Conservation (phyloP, 2,113 vertebrate genomes). For the Candoia aspera region DNA sequence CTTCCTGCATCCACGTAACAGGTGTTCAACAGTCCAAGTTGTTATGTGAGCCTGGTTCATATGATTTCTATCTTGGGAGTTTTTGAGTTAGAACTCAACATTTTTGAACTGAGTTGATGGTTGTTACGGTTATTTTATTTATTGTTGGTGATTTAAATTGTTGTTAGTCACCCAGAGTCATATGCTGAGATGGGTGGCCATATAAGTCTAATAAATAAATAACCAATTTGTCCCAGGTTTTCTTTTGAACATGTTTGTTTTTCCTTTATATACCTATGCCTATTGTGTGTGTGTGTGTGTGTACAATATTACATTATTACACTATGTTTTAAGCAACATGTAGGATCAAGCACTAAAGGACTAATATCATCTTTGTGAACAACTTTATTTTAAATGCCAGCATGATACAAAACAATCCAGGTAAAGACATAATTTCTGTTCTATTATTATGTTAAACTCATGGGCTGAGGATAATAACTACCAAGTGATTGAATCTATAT, state of each 20-base stretch:
- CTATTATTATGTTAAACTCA: conserved; percentile 22
- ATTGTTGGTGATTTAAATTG: too few relatives aligned
- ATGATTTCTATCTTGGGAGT: too few relatives aligned
- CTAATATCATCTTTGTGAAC: conserved; percentile 13
- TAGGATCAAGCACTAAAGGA: rapidly evolving
- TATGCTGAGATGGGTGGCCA: too few relatives aligned
- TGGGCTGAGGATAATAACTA: conserved; percentile 36
- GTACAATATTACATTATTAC: not conserved
- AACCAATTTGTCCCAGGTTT: not conserved
- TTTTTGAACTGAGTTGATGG: too few relatives aligned
- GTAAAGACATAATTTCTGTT: not conserved
- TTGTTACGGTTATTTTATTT: too few relatives aligned
- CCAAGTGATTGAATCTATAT: not conserved
- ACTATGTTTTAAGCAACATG: not conserved
- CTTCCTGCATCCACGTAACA: too few relatives aligned
- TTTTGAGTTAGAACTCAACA: too few relatives aligned
- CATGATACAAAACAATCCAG: conserved; percentile 24
- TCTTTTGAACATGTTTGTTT: not conserved
- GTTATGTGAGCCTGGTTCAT: too few relatives aligned
- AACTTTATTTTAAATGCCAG: conserved; percentile 61
- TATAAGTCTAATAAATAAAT: not conserved
- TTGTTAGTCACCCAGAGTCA: too few relatives aligned
- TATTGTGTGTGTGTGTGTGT: not conserved
- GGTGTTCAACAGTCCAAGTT: too few relatives aligned
- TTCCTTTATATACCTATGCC: not conserved